Conservation (phyloP, 2,888 invertebrate species). For the Tenthredo livida region DNA sequence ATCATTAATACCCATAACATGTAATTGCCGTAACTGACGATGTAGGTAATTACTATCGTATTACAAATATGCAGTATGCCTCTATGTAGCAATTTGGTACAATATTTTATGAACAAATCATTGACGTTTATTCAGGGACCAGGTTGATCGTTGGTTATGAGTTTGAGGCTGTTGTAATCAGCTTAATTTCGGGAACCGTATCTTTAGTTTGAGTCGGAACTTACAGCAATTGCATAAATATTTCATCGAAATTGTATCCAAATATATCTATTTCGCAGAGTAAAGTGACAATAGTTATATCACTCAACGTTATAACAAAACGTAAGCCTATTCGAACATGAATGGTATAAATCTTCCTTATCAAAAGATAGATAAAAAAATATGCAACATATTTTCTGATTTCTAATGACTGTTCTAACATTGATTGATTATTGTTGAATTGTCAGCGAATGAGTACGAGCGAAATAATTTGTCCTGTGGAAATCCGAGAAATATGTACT, state of each 20-base stretch:
- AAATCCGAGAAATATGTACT: too few relatives aligned
- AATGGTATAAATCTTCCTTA: too few relatives aligned
- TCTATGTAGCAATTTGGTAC: not conserved
- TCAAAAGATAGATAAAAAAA: too few relatives aligned
- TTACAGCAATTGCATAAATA: not conserved
- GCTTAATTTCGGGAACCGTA: not conserved
- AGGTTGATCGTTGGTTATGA: slow-evolving; percentile 34
- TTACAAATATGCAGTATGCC: slow-evolving; percentile 33
- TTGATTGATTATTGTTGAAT: too few relatives aligned
- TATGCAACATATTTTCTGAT: too few relatives aligned
- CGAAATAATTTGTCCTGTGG: too few relatives aligned
- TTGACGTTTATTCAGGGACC: not conserved
- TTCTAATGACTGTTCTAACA: too few relatives aligned
- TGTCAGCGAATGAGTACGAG: too few relatives aligned
- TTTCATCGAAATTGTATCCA: not conserved
- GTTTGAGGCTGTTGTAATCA: slow-evolving; percentile 11
- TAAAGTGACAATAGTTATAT: not conserved
- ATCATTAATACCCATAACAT: slow-evolving; percentile 52
- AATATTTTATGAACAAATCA: slow-evolving; percentile 14
- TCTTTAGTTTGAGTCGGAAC: not conserved
- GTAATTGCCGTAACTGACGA: slow-evolving; percentile 45
- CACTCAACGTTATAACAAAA: not conserved
- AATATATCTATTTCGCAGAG: not conserved
- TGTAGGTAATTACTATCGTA: slow-evolving; percentile 40
- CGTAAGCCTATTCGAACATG: not conserved